Evolutionary conservation across 2,888 invertebrate genomes (phyloP).

Genomic region (Bibio marci): DNA sequence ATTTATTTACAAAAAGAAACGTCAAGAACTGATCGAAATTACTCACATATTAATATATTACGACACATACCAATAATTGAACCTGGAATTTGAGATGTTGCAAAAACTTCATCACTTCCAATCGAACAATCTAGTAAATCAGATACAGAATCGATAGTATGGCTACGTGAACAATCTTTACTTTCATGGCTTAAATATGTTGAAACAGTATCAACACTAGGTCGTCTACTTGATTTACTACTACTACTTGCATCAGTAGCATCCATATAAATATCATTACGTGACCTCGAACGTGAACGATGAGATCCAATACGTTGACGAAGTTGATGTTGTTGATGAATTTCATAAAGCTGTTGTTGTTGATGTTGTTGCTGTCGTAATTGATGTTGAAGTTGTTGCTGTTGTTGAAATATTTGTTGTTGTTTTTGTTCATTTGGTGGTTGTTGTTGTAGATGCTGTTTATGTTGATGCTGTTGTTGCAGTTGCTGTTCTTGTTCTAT

Average conservation of each 20-base stretch:
- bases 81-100: conserved; percentile 21
- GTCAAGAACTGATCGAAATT: too few species aligned
- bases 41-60: too few species aligned
- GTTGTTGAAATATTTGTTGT: conserved; percentile 10
- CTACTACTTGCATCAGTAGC: conserved; percentile 31
- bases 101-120: conserved; percentile 55
- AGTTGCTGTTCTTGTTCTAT: conserved; percentile 25
- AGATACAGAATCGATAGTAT: conserved; percentile 37
- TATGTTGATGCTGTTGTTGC: conserved; percentile 17
- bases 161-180: conserved; percentile 39
- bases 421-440: conserved; percentile 11
- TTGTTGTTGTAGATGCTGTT: conserved; percentile 24
- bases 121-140: conserved; percentile 53
- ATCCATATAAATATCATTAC: conserved; percentile 26
- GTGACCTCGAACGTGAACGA: conserved; percentile 27
- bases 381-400: conserved; percentile 9
- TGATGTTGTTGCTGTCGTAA: conserved; percentile 24
- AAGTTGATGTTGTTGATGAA: conserved; percentile 24
- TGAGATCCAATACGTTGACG: conserved; percentile 23
- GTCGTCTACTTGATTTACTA: conserved; percentile 58
- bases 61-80: conserved; percentile 31
- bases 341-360: conserved; percentile 17
- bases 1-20: too few species aligned
- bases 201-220: conserved; percentile 75
- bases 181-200: conserved; percentile 79